Conservation (phyloP, 1,140 invertebrate species). For the Dinothrombium tinctorium region DNA sequence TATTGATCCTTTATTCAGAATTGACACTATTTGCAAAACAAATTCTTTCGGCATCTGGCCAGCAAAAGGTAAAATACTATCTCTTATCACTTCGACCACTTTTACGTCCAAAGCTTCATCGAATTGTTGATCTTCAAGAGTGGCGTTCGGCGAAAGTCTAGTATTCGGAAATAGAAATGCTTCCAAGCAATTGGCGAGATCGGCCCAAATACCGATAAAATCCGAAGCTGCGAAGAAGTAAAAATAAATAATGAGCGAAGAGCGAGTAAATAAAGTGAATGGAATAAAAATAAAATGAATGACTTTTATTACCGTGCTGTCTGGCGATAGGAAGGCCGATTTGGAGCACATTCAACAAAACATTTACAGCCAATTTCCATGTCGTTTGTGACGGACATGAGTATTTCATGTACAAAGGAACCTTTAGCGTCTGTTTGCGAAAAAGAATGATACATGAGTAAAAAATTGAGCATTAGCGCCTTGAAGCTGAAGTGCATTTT, state of each 20-base stretch:
- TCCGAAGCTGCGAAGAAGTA: slow-evolving; percentile 19
- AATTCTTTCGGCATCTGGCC: slow-evolving; percentile 56
- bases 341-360: slow-evolving; percentile 49
- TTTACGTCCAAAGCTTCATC: slow-evolving; percentile 60
- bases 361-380: slow-evolving; percentile 60
- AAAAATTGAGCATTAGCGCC: too few relatives aligned
- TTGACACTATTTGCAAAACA: slow-evolving; percentile 56
- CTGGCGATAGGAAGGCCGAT: slow-evolving; percentile 64
- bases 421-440: slow-evolving; percentile 36
- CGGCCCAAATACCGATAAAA: slow-evolving; percentile 40
- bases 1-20: slow-evolving; percentile 79
- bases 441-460: too few relatives aligned
- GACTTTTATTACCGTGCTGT: slow-evolving; percentile 33
- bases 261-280: slow-evolving; percentile 20
- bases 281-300: slow-evolving; percentile 20
- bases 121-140: slow-evolving; percentile 50
- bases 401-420: slow-evolving; percentile 57
- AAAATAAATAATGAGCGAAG: slow-evolving; percentile 31
- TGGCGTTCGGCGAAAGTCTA: slow-evolving; percentile 32
- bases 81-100: slow-evolving; percentile 50
- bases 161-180: slow-evolving; percentile 67
- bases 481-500: too few relatives aligned
- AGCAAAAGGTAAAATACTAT: slow-evolving; percentile 60
- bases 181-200: slow-evolving; percentile 58
- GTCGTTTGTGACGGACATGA: slow-evolving; percentile 50